Percentiles rank a stretch among this genome's conserved stretches.
These are phyloP conservation scores for Coilia nasus DNA, from an alignment of 2,797 vertebrate species.

Conservation along the genomic window DNA sequence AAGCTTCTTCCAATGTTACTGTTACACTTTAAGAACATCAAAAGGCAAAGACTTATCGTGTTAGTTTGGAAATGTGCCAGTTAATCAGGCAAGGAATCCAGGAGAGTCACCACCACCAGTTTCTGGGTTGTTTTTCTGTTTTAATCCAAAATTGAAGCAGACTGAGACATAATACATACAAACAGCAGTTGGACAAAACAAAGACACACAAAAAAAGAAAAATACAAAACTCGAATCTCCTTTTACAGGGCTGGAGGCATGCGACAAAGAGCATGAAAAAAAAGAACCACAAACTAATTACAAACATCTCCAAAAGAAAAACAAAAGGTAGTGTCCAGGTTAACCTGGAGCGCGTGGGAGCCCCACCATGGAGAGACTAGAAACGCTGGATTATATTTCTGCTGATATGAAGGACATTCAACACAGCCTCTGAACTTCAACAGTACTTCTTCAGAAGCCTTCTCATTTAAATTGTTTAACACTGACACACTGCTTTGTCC, in stretches of 20 bases:
- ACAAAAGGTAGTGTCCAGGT: background rate
- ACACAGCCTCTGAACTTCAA: background rate
- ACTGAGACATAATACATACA: conserved; percentile 40
- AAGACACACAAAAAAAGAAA: conserved; percentile 51
- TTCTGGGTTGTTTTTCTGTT: conserved; percentile 43
- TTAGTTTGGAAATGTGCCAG: background rate
- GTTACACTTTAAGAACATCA: too few species aligned
- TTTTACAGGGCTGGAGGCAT: background rate
- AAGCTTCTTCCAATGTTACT: too few species aligned
- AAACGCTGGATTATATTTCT: background rate
- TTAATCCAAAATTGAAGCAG: conserved; percentile 80
- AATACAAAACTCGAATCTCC: conserved; percentile 26
- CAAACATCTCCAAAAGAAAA: background rate
- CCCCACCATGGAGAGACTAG: background rate
- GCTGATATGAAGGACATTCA: background rate
- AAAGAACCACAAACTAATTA: background rate
- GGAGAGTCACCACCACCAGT: background rate
- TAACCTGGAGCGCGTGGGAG: background rate
- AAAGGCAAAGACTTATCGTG: too few species aligned
- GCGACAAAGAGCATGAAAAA: background rate
- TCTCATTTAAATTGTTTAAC: background rate
- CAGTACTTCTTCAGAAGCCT: background rate
- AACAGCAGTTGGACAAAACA: conserved; percentile 68
- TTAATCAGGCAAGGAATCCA: background rate
- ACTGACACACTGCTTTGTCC: background rate